Evolutionary conservation across 2,113 vertebrate species (phyloP).

Genomic region (Nannospalax galili): DNA sequence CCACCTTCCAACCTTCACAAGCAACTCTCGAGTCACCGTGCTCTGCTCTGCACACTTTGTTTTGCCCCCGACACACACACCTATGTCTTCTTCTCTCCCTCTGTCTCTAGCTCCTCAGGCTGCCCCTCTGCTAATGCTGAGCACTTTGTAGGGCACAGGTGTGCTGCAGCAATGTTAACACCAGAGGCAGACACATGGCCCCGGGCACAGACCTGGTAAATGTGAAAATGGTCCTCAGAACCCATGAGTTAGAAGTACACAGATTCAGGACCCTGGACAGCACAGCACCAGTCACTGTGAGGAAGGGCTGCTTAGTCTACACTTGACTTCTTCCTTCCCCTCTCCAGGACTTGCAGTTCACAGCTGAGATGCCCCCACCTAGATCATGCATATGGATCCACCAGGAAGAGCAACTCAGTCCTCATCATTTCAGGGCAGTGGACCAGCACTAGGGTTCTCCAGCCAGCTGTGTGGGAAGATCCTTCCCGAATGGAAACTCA

Average conservation of each 20-base stretch:
- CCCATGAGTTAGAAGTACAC: background rate
- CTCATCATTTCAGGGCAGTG: fast-evolving
- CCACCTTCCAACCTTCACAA: background rate
- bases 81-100: background rate
- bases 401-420: background rate
- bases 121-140: background rate
- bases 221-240: background rate
- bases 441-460: background rate
- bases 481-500: too few species aligned
- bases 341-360: background rate
- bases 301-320: too few species aligned
- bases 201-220: background rate
- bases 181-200: background rate
- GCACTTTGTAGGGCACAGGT: background rate
- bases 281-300: too few species aligned
- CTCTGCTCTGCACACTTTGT: too few species aligned
- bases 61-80: background rate
- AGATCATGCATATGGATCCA: background rate
- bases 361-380: background rate
- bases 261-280: background rate
- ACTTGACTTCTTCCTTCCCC: background rate
- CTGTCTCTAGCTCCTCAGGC: background rate
- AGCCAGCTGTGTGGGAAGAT: too few species aligned
- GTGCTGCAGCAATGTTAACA: background rate
- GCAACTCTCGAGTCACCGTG: background rate